phyloP scores from a whole-genome alignment of 53 echinoderm and acorn worm species.

The Antedon mediterranea region DNA sequence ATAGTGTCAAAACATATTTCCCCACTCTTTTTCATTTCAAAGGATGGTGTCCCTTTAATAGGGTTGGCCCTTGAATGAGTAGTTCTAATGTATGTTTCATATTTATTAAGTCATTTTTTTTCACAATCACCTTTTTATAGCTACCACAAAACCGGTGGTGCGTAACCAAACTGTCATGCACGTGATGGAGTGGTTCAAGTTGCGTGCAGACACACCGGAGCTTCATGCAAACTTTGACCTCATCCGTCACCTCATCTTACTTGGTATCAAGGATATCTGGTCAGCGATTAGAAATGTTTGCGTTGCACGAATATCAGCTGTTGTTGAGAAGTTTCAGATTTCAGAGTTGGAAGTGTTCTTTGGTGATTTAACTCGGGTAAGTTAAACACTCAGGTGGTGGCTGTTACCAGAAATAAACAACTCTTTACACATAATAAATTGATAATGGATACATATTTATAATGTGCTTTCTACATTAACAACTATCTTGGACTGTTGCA shows the following conservation, averaged over 20 bases:
- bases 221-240: constrained; percentile 34
- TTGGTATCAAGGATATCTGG: constrained; percentile 84
- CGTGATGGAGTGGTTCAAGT: constrained; percentile 86
- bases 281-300: constrained; percentile 80
- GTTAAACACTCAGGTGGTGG: no score
- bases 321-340: constrained; percentile 50
- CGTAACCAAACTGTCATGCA: constrained; percentile 85
- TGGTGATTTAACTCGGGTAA: constrained; percentile 46
- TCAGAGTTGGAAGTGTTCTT: constrained; percentile 62
- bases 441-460: no score
- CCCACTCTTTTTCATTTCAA: no score
- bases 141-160: constrained; percentile 68
- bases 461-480: no score
- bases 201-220: constrained; percentile 22
- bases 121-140: constrained; percentile 17
- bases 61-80: no score
- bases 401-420: no score
- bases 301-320: constrained; percentile 34
- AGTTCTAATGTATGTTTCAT: no score
- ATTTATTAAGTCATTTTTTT: not conserved
- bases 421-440: no score
- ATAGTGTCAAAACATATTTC: no score
- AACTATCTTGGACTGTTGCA: no score
- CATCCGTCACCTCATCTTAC: constrained; percentile 37
- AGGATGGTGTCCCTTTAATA: no score